A percentile compares a stretch with the other conserved stretches of the same genome.
Evolutionary conservation across 2,888 invertebrate genomes (phyloP).

Genomic region (Tuta absoluta): DNA sequence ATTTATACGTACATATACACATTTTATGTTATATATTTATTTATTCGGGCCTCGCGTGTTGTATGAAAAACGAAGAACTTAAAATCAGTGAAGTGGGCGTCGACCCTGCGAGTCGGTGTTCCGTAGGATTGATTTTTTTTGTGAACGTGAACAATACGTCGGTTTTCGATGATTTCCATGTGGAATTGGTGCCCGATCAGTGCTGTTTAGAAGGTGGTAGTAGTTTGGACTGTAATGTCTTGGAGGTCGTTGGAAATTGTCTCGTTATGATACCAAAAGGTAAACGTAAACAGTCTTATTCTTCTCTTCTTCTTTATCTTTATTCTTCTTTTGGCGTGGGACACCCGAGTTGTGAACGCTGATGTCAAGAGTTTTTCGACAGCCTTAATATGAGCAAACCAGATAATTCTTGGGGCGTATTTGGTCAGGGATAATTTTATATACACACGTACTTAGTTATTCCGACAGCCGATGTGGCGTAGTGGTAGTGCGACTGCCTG

Average conservation of each 20-base stretch:
- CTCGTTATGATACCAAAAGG: conserved; percentile 50
- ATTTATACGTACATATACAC: conserved; percentile 58
- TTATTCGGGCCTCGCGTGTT: conserved; percentile 36
- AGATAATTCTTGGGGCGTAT: too few relatives aligned
- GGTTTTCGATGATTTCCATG: conserved; percentile 44
- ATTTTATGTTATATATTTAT: conserved; percentile 48
- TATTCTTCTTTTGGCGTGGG: too few relatives aligned
- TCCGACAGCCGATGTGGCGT: too few relatives aligned
- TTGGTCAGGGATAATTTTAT: too few relatives aligned
- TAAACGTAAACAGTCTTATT: too few relatives aligned
- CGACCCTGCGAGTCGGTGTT: conserved; percentile 39
- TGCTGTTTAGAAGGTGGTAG: conserved; percentile 56
- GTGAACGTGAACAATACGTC: conserved; percentile 57
- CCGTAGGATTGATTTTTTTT: conserved; percentile 54
- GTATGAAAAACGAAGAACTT: conserved; percentile 43
- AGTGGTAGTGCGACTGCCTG: too few relatives aligned
- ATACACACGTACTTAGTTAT: too few relatives aligned
- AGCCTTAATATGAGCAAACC: too few relatives aligned
- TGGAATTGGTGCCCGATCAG: conserved; percentile 55
- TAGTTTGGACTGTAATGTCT: conserved; percentile 50
- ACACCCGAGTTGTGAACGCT: too few relatives aligned
- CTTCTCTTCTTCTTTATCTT: too few relatives aligned
- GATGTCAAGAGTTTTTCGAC: too few relatives aligned
- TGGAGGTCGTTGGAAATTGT: conserved; percentile 55
- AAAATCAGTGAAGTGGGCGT: conserved; percentile 45